phyloP scores from a whole-genome alignment of 2,113 vertebrate genomes.

The Lasiurus cinereus region DNA sequence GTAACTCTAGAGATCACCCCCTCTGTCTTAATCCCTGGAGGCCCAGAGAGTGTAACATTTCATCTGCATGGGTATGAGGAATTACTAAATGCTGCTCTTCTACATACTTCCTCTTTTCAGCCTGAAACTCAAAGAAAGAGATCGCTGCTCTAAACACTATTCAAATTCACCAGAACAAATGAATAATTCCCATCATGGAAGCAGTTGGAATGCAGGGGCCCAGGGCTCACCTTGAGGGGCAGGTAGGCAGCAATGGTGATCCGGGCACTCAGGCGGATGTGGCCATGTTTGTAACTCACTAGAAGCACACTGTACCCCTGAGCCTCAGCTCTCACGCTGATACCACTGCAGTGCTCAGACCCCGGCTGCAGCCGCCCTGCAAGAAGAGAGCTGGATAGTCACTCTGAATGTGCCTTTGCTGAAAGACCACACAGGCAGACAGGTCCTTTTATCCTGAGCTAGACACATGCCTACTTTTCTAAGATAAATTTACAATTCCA shows the following conservation, averaged over 20 bases:
- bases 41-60: not conserved
- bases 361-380: slow-evolving; percentile 91
- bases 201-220: not conserved
- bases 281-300: slow-evolving; percentile 92
- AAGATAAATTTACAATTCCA: not conserved
- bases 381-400: not conserved
- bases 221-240: slow-evolving; percentile 91
- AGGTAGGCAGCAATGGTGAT: slow-evolving; percentile 94
- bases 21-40: not conserved
- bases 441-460: not conserved
- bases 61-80: fast-evolving
- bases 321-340: slow-evolving; percentile 90
- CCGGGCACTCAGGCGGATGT: slow-evolving; percentile 91
- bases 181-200: fast-evolving
- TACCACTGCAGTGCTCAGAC: slow-evolving; percentile 91
- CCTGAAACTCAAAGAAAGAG: fast-evolving
- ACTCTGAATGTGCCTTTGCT: not conserved
- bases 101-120: not conserved
- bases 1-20: not conserved
- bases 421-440: fast-evolving
- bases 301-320: slow-evolving; percentile 90
- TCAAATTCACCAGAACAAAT: not conserved
- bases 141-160: not conserved
- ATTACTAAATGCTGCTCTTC: not conserved
- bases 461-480: fast-evolving